phyloP scores from a whole-genome alignment of 2,113 vertebrate species.

The Corythornis madagascariensis region DNA sequence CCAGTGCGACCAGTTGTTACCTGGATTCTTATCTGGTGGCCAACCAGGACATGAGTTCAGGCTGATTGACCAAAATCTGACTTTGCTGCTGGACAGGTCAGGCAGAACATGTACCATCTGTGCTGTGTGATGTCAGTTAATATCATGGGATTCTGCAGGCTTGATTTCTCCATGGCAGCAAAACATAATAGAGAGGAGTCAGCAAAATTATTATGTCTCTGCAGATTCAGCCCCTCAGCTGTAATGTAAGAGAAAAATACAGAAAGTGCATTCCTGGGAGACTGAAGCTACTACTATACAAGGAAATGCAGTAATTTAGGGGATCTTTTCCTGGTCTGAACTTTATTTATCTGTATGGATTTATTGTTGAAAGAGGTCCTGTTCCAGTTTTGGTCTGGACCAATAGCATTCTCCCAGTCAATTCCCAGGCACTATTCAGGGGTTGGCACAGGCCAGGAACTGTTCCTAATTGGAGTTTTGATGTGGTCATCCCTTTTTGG shows the following conservation, averaged over 20 bases:
- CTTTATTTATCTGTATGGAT: not conserved
- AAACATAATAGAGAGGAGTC: not conserved
- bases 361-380: constrained; percentile 3
- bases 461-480: not conserved
- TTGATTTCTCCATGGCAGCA: not conserved
- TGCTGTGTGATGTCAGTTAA: not conserved
- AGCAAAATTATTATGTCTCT: not conserved
- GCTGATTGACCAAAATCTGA: not conserved
- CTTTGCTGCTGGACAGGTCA: not conserved
- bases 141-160: not conserved
- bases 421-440: not conserved
- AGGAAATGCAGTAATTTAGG: not conserved
- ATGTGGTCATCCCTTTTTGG: not conserved
- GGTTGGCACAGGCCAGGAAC: not conserved
- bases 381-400: not conserved
- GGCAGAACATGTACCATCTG: not conserved
- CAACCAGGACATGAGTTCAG: not conserved
- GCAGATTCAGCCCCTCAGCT: not conserved
- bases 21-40: not conserved
- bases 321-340: not conserved
- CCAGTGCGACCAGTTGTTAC: not conserved
- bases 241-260: not conserved
- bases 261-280: not conserved
- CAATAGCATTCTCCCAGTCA: not conserved
- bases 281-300: not conserved